Conservation (phyloP, 2,888 invertebrate species). For the Phengaris arion region DNA sequence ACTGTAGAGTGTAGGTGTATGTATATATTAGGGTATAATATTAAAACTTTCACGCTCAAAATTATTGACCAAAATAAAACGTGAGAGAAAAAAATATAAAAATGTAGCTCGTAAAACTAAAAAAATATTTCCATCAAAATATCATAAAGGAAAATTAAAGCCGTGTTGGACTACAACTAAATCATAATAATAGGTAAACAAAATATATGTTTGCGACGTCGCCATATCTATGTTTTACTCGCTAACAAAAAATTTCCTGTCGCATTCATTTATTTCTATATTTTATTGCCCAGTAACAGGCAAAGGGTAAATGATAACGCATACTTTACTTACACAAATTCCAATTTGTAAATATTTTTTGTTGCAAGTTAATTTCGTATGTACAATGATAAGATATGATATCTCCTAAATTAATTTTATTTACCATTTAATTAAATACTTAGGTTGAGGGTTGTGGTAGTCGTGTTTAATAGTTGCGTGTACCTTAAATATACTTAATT, state of each 20-base stretch:
- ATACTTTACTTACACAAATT: no score
- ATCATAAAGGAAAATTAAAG: neutral
- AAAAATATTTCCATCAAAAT: neutral
- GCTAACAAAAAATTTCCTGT: slow-evolving; percentile 33
- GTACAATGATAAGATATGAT: slow-evolving; percentile 21
- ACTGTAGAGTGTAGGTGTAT: no score
- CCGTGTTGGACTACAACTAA: slow-evolving; percentile 6
- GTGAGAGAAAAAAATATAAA: neutral
- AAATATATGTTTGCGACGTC: slow-evolving; percentile 31
- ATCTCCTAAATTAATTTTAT: neutral
- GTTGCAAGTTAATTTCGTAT: neutral
- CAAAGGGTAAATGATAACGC: neutral
- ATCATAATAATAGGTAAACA: slow-evolving; percentile 25
- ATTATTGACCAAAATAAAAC: neutral
- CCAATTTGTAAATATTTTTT: no score
- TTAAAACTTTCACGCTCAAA: no score
- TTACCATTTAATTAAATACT: neutral
- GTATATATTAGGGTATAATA: no score
- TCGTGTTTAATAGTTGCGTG: neutral
- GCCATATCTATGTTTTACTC: slow-evolving; percentile 34
- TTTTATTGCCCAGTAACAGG: slow-evolving; percentile 18
- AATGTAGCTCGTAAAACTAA: neutral
- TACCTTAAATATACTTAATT: neutral
- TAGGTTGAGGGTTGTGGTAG: neutral
- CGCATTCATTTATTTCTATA: slow-evolving; percentile 30